phyloP scores from a whole-genome alignment of 2,797 vertebrate species.

The Sebastes taczanowskii region DNA sequence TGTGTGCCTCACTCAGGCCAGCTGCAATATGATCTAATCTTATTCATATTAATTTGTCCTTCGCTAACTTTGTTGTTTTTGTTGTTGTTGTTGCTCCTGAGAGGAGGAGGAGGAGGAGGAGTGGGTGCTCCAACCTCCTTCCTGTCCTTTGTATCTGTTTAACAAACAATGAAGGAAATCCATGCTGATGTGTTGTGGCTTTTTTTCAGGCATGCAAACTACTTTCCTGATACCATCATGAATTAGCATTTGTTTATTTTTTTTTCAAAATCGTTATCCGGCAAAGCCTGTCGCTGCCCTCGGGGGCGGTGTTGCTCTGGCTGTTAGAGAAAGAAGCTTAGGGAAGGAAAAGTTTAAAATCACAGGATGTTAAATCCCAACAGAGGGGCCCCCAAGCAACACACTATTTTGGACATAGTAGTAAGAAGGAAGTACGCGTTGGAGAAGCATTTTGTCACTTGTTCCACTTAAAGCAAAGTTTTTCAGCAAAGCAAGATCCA shows the following conservation, averaged over 20 bases:
- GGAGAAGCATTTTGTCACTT: neutral
- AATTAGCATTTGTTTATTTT: slow-evolving; percentile 18
- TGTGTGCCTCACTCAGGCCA: neutral
- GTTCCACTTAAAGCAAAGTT: neutral
- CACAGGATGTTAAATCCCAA: neutral
- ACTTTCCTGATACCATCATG: slow-evolving; percentile 25
- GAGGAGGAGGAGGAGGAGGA: neutral
- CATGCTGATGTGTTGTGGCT: neutral
- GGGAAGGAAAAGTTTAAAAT: slow-evolving; percentile 3
- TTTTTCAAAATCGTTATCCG: neutral
- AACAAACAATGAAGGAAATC: neutral
- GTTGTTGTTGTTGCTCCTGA: neutral
- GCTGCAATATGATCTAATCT: slow-evolving; percentile 18
- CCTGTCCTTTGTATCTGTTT: slow-evolving; percentile 21
- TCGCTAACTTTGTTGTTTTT: slow-evolving; percentile 9
- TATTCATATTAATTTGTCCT: slow-evolving; percentile 19
- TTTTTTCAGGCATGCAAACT: slow-evolving; percentile 15
- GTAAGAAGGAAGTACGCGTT: neutral
- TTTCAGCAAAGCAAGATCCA: neutral
- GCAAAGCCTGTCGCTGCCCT: neutral
- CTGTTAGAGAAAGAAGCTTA: neutral
- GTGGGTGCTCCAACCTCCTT: neutral
- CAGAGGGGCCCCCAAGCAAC: neutral
- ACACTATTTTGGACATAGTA: neutral
- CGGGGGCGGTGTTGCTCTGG: neutral